These are phyloP conservation scores for Babylonia areolata DNA, from an alignment of 1,140 invertebrate genomes.

Conservation along the genomic window DNA sequence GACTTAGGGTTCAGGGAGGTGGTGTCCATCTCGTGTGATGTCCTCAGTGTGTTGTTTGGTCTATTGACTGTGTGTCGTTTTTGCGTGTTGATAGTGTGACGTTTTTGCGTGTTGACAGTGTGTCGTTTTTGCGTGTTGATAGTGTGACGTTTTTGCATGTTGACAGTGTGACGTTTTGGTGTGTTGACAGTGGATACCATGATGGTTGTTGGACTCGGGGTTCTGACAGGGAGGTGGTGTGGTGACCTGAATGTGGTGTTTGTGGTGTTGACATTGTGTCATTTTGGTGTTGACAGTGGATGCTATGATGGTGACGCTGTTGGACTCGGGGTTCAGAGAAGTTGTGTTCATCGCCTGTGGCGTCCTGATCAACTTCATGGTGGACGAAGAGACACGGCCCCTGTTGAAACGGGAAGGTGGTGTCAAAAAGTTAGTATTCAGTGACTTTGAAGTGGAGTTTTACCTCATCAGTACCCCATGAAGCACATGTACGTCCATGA, in stretches of 20 bases:
- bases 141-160: conserved; percentile 68
- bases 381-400: conserved; percentile 79
- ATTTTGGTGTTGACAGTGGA: conserved; percentile 73
- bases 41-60: conserved; percentile 77
- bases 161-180: too few relatives aligned
- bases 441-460: too few relatives aligned
- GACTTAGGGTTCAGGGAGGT: conserved; percentile 79
- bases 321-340: conserved; percentile 79
- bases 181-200: conserved; percentile 77
- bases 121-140: background rate
- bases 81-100: background rate
- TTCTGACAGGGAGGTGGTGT: conserved; percentile 80
- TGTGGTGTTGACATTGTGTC: conserved; percentile 71
- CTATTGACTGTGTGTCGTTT: background rate
- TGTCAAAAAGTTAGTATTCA: conserved; percentile 76
- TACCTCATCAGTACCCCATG: too few relatives aligned
- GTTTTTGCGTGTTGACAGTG: background rate
- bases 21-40: conserved; percentile 81
- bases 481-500: too few relatives aligned
- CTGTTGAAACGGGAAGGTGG: conserved; percentile 77
- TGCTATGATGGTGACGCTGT: conserved; percentile 77
- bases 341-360: conserved; percentile 81
- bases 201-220: conserved; percentile 77
- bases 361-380: conserved; percentile 84
- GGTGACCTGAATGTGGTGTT: too few relatives aligned